Evolutionary conservation across 2,113 vertebrate genomes (phyloP).

Genomic region (Rutilus rutilus): DNA sequence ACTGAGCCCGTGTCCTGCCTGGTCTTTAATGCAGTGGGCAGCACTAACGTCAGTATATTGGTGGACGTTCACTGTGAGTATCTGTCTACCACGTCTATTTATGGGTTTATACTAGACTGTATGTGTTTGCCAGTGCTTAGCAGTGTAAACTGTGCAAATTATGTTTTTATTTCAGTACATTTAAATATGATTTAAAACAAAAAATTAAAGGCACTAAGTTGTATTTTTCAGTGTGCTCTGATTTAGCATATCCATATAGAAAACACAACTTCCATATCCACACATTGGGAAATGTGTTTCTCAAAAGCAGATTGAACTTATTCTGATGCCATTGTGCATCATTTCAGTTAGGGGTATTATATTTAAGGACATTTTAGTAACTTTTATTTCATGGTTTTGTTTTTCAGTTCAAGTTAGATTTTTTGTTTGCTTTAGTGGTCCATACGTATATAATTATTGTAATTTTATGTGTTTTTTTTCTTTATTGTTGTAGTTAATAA

Average conservation of each 20-base stretch:
- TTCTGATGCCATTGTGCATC: background rate
- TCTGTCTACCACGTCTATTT: background rate
- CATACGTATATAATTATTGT: background rate
- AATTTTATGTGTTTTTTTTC: background rate
- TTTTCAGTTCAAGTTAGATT: background rate
- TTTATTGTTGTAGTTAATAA: background rate
- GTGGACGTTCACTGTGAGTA: conserved; percentile 95
- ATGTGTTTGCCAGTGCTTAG: background rate
- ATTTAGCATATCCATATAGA: background rate
- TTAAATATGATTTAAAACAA: background rate
- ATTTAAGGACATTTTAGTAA: too few species aligned
- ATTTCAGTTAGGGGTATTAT: background rate
- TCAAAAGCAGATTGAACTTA: background rate
- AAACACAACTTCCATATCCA: background rate
- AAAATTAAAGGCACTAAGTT: background rate
- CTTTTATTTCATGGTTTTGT: background rate
- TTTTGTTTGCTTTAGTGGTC: background rate
- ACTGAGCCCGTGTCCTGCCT: conserved; percentile 96
- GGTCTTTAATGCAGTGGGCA: conserved; percentile 93
- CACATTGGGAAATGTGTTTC: background rate
- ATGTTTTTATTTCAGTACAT: background rate
- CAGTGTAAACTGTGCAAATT: background rate
- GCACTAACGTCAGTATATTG: conserved; percentile 95
- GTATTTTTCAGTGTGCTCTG: background rate
- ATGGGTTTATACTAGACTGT: background rate